These are phyloP conservation scores for Cactoblastis cactorum DNA, from an alignment of 2,888 invertebrate genomes.

Conservation along the genomic window DNA sequence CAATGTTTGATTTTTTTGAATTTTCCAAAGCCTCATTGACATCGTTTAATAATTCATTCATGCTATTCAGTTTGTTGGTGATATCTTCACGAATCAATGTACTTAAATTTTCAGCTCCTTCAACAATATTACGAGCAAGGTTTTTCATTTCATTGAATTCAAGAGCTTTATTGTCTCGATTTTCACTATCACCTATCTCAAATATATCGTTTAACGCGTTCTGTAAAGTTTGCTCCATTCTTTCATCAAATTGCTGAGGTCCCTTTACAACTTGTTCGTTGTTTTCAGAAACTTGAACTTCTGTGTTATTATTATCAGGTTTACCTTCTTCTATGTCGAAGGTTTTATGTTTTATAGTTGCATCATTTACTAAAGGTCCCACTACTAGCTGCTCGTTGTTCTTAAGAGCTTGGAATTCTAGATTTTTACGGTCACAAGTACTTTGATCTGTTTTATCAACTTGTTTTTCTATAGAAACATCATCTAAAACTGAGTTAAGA, in stretches of 20 bases:
- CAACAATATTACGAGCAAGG: slow-evolving; percentile 60
- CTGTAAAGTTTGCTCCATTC: slow-evolving; percentile 53
- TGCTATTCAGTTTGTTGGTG: slow-evolving; percentile 68
- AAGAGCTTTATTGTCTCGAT: slow-evolving; percentile 47
- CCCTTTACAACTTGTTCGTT: slow-evolving; percentile 10
- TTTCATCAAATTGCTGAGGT: slow-evolving; percentile 40
- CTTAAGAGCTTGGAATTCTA: too few relatives aligned
- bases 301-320: background rate
- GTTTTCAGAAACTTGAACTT: background rate
- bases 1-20: slow-evolving; percentile 59
- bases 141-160: slow-evolving; percentile 66
- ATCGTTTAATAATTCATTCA: slow-evolving; percentile 69
- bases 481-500: slow-evolving; percentile 47
- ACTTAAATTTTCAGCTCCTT: slow-evolving; percentile 66
- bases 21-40: slow-evolving; percentile 67
- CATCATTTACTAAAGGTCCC: too few relatives aligned
- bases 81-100: slow-evolving; percentile 70
- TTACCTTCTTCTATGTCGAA: background rate
- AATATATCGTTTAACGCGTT: slow-evolving; percentile 50
- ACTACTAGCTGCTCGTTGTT: too few relatives aligned
- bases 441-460: too few relatives aligned
- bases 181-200: slow-evolving; percentile 41
- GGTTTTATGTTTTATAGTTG: slow-evolving; percentile 13
- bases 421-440: too few relatives aligned
- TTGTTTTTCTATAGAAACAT: slow-evolving; percentile 19